Conservation (phyloP, 2,888 invertebrate species). For the Punctoribates punctum region DNA sequence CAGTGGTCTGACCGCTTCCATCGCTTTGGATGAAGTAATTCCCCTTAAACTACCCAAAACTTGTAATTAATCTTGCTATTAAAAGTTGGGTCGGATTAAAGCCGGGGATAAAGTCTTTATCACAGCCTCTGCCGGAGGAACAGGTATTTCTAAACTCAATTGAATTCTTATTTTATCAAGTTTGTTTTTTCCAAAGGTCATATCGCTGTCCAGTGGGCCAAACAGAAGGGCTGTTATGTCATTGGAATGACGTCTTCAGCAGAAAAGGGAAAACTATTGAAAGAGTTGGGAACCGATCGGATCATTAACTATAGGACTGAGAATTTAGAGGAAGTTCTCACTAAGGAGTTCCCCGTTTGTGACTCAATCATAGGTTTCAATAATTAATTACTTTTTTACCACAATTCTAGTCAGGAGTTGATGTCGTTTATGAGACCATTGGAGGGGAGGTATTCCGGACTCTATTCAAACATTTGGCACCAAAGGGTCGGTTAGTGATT, state of each 20-base stretch:
- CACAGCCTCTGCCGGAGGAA: conserved; percentile 47
- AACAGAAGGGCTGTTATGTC: conserved; percentile 46
- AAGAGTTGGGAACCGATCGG: conserved; percentile 39
- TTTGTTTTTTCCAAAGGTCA: background rate
- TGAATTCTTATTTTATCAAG: too few relatives aligned
- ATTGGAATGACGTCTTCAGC: conserved; percentile 46
- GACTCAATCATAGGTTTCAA: too few relatives aligned
- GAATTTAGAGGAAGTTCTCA: conserved; percentile 27
- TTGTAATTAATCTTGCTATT: background rate
- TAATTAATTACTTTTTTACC: too few relatives aligned
- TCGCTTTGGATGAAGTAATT: conserved; percentile 50
- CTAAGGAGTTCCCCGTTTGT: conserved; percentile 42
- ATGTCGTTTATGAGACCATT: conserved; percentile 48
- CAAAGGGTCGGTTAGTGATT: conserved; percentile 52
- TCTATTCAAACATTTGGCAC: conserved; percentile 49
- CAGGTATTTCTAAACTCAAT: conserved; percentile 43
- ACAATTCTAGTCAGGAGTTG: conserved; percentile 44
- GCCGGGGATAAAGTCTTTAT: conserved; percentile 46
- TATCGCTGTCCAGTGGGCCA: conserved; percentile 47
- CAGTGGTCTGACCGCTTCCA: conserved; percentile 51
- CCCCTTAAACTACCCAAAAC: background rate
- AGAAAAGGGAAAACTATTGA: conserved; percentile 45
- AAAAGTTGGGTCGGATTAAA: conserved; percentile 44
- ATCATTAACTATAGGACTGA: conserved; percentile 39
- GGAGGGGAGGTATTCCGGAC: conserved; percentile 45